Evolutionary conservation across 2,797 vertebrate species (phyloP), one percentile per base, ranked within the genome.

Genomic region (Urocyon cinereoargenteus): DNA sequence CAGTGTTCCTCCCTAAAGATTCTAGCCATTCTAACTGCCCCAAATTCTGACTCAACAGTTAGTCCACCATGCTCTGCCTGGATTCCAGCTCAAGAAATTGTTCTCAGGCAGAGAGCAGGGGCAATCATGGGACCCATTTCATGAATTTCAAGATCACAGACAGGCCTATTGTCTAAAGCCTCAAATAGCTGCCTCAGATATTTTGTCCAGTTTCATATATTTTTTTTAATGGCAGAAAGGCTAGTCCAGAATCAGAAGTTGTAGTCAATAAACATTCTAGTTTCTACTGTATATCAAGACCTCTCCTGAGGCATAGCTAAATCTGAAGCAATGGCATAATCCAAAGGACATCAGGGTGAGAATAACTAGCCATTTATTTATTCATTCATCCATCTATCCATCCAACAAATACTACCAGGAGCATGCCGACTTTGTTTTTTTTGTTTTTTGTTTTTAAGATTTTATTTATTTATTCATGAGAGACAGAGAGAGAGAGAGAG

Each of bases 211-310:
- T 70, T 68, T 53, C 19, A 36, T 57, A 36, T 45, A 8, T 45
- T 45, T 24, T 62, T 88, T 36, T 66, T 66, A 53, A 92, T 14
- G 51, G 6, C 55, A 92, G 7, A 22, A 89, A 72, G 36, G 13
- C 8, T 86, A 85, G 40, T 75, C 49, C 82, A 96, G 66, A 75
- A 97, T 24, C 1, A 7, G 55, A 78, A 75, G 31, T 75, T 18
- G 26, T 34, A 93, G 18, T 92, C 18, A 86, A 90, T 77, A 90
- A 72, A 88, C 36, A 88, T 77, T 93, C 51, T 53, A 82, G 75
- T 85, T 73, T 86, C 64, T 92, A 89, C 24, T 64, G 51, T 14
- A 34, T 26, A 72, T 55, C 36, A 92, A 90, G 26, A 86, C 57
- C 26, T 85, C 45, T 85, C n/a, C 28, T 87, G 66, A 13, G 45